phyloP scores from a whole-genome alignment of 1,140 invertebrate species.

The Heliconius melpomene region DNA sequence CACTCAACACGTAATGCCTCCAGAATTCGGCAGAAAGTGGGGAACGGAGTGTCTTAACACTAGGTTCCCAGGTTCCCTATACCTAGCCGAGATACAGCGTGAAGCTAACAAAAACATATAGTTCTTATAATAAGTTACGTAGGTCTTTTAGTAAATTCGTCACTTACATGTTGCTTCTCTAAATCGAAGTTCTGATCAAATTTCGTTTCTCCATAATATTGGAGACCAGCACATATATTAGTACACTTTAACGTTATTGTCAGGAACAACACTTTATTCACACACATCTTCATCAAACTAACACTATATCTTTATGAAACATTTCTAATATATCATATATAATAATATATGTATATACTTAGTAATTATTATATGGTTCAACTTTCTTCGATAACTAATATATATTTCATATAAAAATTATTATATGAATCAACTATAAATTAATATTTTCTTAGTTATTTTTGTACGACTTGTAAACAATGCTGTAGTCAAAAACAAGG shows the following conservation, averaged over 20 bases:
- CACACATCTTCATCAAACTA: not conserved
- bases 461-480: conserved; percentile 9
- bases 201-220: not conserved
- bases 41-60: no score
- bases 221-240: not conserved
- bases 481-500: conserved; percentile 9
- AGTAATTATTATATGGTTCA: not conserved
- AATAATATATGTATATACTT: not conserved
- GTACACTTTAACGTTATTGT: not conserved
- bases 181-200: not conserved
- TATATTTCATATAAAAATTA: not conserved
- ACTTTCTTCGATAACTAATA: not conserved
- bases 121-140: no score
- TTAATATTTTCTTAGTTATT: not conserved
- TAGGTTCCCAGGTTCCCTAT: no score
- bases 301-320: not conserved
- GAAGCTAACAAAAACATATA: no score
- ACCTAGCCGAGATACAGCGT: no score
- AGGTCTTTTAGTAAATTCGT: not conserved
- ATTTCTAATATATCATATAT: not conserved
- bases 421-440: not conserved
- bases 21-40: no score
- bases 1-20: no score
- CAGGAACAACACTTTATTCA: not conserved
- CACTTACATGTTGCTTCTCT: not conserved